Evolutionary conservation across 1,140 invertebrate genomes (phyloP), one percentile per base, ranked within the genome.

Genomic region (Calliopsis andreniformis): DNA sequence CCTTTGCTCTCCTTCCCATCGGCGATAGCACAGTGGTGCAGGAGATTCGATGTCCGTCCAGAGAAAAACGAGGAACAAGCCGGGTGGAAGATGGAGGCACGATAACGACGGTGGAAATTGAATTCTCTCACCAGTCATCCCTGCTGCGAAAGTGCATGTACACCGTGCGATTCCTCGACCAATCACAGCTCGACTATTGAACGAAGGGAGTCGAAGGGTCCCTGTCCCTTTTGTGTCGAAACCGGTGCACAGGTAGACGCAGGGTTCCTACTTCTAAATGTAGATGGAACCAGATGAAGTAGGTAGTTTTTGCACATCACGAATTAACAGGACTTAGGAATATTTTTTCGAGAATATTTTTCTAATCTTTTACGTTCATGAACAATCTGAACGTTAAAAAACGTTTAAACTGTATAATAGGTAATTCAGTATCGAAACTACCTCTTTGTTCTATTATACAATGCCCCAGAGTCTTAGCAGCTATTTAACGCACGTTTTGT

Each of bases 101-200:
- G 89, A 90, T 91, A 90, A 91, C 85, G 79, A 88, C 83, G 87
- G 89, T 86, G 89, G 88, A 91, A 91, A 91, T 90, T 90, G 89
- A 91, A 91, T 90, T 91, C 89, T 90, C 89, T 87, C 87, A 88
- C 85, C 84, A 88, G 90, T 90, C 89, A 90, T 91, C 87, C 86
- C 35, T 62, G 85, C 86, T 86, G 87, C 82, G 86, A 87, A 84
- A 87, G 64, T 87, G 84, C 86, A 80, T 85, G 79, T 77, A 79
- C 80, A 78, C 35, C 73, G 81, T 70, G 76, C 76, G 73, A 58
- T 49, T 70, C 79, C 59, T 80, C 66, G 61, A 56, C 53, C 83
- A 80, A 82, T 79, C 80, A 3, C 76, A 82, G 77, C 82, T 84
- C 85, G 84, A 84, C 84, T 70, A 71, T 49, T 43, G 67, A 45